phyloP scores from a whole-genome alignment of 1,140 invertebrate genomes.

The Oryctes rhinoceros region DNA sequence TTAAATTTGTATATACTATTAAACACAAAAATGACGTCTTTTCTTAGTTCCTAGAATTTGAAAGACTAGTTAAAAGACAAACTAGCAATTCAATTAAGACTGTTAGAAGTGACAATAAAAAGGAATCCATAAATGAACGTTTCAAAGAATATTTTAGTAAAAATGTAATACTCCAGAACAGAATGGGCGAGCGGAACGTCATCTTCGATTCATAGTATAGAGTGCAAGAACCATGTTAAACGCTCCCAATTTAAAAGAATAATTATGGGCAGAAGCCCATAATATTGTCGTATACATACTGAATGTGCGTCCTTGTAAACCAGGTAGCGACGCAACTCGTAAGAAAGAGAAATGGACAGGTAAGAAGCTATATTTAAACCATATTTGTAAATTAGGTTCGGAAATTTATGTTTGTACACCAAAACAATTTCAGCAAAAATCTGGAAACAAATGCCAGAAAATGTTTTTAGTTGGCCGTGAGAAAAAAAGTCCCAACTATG shows the following conservation, averaged over 20 bases:
- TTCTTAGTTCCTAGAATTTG: constrained; percentile 37
- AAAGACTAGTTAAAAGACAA: constrained; percentile 44
- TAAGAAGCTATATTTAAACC: not conserved
- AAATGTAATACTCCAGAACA: constrained; percentile 57
- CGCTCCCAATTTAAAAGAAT: constrained; percentile 55
- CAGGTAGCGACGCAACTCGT: not conserved
- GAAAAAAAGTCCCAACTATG: not conserved
- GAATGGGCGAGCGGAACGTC: constrained; percentile 60
- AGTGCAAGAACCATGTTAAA: constrained; percentile 59
- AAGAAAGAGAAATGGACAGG: not conserved
- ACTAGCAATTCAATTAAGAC: constrained; percentile 50
- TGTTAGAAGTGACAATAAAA: constrained; percentile 46
- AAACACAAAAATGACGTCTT: constrained; percentile 59
- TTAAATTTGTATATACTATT: constrained; percentile 60
- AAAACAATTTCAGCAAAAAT: not conserved
- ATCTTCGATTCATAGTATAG: constrained; percentile 61
- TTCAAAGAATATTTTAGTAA: constrained; percentile 47
- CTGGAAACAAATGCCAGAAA: not conserved
- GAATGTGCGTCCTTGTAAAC: constrained; percentile 49
- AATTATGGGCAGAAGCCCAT: constrained; percentile 63
- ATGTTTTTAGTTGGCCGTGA: not conserved
- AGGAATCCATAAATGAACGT: constrained; percentile 51
- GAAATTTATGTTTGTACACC: not conserved
- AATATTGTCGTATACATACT: constrained; percentile 58
- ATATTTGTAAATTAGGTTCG: not conserved